Evolutionary conservation across 1,140 invertebrate genomes (phyloP), one percentile per base, ranked within the genome.

Genomic region (Neotoxoptera formosana): DNA sequence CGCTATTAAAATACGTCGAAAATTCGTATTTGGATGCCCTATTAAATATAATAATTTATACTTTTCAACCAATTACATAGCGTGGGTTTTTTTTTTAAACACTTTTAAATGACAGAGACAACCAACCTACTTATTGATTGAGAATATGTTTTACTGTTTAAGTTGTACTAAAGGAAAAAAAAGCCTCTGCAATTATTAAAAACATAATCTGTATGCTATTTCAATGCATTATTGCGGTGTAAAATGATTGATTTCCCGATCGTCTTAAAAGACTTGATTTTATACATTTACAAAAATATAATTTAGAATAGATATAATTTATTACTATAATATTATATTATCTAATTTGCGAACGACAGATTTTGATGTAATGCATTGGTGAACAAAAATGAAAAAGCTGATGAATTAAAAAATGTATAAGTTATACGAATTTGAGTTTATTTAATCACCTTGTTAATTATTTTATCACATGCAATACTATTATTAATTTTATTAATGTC

Each of bases 1-100:
- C 7, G 60, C 60, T 76, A 76, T 76, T 76, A 76, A n/a, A 30
- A 53, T 53, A 53, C 20, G 6, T 21, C 51, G 51, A 14, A 21
- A 53, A 76, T 76, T 76, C 7, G n/a, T 76, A 76, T n/a, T 76
- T 76, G n/a, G 14, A 30, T n/a, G 23, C 7, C 60, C 60, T 76
- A 76, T 76, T 76, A 76, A 76, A 76, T 76, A 76, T n/a, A 76
- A 76, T 76, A n/a, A 76, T 76, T 67, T 76, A 76, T 76, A 76
- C 14, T 76, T 76, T 67, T 76, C 30, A n/a, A n/a, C n/a, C 60
- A 76, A 76, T 76, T n/a, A n/a, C n/a, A 76, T 76, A 76, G n/a
- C 14, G n/a, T n/a, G 30, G 25, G 11, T 11, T 67, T 67, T 56
- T 67, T 67, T 60, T 67, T 9, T 8, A 60, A 53, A 53, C 56